A percentile compares a stretch with the other conserved stretches of the same genome.
Evolutionary conservation across 2,888 invertebrate genomes (phyloP).

Genomic region (Caenorhabditis angaria): DNA sequence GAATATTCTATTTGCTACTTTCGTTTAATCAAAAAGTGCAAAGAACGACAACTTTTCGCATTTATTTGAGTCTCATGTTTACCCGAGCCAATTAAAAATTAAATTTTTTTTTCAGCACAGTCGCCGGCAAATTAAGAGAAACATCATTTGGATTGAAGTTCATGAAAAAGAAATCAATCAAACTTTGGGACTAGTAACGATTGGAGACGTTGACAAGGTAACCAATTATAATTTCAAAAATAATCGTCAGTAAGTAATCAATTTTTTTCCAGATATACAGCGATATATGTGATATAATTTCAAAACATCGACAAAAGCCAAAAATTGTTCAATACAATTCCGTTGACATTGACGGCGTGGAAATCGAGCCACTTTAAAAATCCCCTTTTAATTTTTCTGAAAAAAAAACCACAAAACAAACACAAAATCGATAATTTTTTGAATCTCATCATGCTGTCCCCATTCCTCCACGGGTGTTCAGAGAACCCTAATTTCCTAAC

Average conservation of each 20-base stretch:
- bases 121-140: conserved; percentile 39
- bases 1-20: too few relatives aligned
- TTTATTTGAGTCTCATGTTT: too few relatives aligned
- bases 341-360: conserved; percentile 70
- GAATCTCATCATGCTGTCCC: background rate
- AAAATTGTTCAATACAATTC: conserved; percentile 71
- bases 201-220: conserved; percentile 43
- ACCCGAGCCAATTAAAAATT: too few relatives aligned
- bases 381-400: background rate
- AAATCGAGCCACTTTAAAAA: conserved; percentile 60
- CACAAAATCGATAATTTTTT: background rate
- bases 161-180: conserved; percentile 42
- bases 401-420: background rate
- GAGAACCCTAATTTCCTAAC: background rate
- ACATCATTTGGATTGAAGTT: conserved; percentile 51
- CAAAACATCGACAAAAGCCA: conserved; percentile 68
- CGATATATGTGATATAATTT: conserved; percentile 65
- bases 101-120: conserved; percentile 17
- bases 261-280: conserved; percentile 56
- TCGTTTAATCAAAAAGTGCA: too few relatives aligned
- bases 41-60: too few relatives aligned
- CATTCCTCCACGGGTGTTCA: conserved; percentile 3
- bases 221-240: background rate
- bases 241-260: background rate
- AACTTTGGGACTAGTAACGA: conserved; percentile 47